Evolutionary conservation across 2,888 invertebrate species (phyloP).

Genomic region (Nesidiocoris tenuis): DNA sequence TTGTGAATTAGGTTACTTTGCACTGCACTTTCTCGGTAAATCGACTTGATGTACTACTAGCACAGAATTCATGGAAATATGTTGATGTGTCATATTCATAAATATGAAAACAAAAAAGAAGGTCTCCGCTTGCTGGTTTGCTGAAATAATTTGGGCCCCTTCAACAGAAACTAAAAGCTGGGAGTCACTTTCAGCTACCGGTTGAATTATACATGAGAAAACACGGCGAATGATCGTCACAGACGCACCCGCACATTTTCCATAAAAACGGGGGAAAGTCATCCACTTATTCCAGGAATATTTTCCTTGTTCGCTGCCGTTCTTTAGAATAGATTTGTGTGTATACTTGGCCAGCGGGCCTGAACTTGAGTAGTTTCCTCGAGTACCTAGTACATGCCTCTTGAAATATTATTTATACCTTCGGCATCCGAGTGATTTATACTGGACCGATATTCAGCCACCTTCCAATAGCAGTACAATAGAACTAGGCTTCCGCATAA

Average conservation of each 20-base stretch:
- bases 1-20: no score
- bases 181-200: conserved; percentile 7
- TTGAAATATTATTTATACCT: no score
- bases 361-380: no score
- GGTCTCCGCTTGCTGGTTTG: background rate
- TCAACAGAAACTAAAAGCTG: background rate
- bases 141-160: conserved; percentile 3
- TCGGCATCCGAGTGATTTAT: no score
- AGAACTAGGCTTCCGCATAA: no score
- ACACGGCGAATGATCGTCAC: background rate
- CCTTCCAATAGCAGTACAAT: no score
- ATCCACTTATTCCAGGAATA: background rate
- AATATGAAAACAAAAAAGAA: conserved; percentile 4
- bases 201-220: conserved; percentile 22
- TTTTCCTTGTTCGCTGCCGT: background rate
- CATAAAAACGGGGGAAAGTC: background rate
- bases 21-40: no score
- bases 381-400: no score
- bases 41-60: no score
- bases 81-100: background rate
- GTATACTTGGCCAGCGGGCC: no score
- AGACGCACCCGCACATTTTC: background rate
- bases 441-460: no score
- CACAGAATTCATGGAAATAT: background rate
- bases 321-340: background rate